Percentiles rank a stretch among this genome's conserved stretches.
Conservation (phyloP, 2,888 invertebrate genomes). For the Uloborus plumipes region DNA sequence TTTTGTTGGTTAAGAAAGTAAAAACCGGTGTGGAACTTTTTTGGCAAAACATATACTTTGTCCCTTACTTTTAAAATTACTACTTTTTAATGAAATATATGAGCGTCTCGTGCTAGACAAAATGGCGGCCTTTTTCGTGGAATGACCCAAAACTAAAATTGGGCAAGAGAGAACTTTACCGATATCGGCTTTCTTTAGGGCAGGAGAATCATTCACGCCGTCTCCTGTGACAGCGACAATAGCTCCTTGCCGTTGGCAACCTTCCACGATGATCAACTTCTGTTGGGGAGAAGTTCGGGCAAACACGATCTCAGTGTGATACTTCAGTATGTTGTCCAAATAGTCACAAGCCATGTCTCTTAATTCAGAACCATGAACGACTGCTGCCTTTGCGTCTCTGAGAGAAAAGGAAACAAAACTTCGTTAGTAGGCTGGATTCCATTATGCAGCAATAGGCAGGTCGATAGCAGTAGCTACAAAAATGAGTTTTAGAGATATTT, state of each 20-base stretch:
- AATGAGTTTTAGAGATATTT: too few species aligned
- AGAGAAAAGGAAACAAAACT: neutral
- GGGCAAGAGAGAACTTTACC: slow-evolving; percentile 68
- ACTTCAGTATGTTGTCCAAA: slow-evolving; percentile 69
- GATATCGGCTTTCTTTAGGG: slow-evolving; percentile 76
- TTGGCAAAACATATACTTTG: too few species aligned
- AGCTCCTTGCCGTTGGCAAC: slow-evolving; percentile 75
- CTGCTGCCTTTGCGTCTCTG: slow-evolving; percentile 69
- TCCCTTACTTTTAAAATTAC: too few species aligned
- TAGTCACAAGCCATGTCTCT: slow-evolving; percentile 70
- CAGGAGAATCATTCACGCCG: slow-evolving; percentile 77
- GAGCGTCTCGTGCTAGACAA: too few species aligned
- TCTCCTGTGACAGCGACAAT: slow-evolving; percentile 77
- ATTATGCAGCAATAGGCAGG: too few species aligned
- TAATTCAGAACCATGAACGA: slow-evolving; percentile 71
- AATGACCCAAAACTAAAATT: too few species aligned
- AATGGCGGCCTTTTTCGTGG: too few species aligned
- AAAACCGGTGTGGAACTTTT: too few species aligned
- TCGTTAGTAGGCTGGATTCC: too few species aligned
- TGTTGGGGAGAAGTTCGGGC: slow-evolving; percentile 73
- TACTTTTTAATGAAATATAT: too few species aligned
- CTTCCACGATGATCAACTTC: slow-evolving; percentile 76
- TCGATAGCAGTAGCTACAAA: too few species aligned
- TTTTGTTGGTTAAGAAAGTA: too few species aligned
- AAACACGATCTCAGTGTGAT: slow-evolving; percentile 72